Base-by-base conservation (phyloP, 1,140 invertebrate genomes). In the Tetramorium simillimum region DNA sequence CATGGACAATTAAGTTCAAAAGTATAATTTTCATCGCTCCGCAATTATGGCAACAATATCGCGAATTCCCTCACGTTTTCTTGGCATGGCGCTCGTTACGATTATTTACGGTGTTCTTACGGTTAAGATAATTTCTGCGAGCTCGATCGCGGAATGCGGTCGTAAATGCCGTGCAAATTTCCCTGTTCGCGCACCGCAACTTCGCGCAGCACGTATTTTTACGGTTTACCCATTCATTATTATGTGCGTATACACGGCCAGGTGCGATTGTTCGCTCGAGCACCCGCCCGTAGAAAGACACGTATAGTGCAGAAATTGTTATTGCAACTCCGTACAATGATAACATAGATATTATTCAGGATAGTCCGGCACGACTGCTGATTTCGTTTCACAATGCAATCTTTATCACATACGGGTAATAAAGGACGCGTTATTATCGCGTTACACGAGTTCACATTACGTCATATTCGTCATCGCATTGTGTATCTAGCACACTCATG, bases 261-360 rank as follows among this genome's bases (percentile, higher is more conserved):
- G 63, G n/a, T 40, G 33, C 37, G 78, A 81, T 81, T 70, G 78
- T 81, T n/a, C 33, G 10, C 12, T 6, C 33, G 21, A 37, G 33
- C 6, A 24, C 40, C 33, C 49, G 77, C 6, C 53, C 46, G 21
- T 40, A 37, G 78, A 46, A 28, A 70, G 49, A 28, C n/a, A 24
- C 33, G 33, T 18, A 56, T 5, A 80, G 46, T 28, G 21, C n/a
- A 69, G 78, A 81, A 70, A 70, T 81, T 70, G 78, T 81, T 81
- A 81, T 70, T 70, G 49, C 77, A 81, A 81, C 77, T 81, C 63
- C 10, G 49, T 69, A 81, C 65, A 70, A 81, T 70, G 21, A 81
- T 37, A 21, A 24, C 65, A 28, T 43, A 81, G 78, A 81, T 70
- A 81, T 81, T 70, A 81, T 81, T 81, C 78, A 81, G 14, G 65